Evolutionary conservation across 2,888 invertebrate species (phyloP).

Genomic region (Drosophila gaucha): DNA sequence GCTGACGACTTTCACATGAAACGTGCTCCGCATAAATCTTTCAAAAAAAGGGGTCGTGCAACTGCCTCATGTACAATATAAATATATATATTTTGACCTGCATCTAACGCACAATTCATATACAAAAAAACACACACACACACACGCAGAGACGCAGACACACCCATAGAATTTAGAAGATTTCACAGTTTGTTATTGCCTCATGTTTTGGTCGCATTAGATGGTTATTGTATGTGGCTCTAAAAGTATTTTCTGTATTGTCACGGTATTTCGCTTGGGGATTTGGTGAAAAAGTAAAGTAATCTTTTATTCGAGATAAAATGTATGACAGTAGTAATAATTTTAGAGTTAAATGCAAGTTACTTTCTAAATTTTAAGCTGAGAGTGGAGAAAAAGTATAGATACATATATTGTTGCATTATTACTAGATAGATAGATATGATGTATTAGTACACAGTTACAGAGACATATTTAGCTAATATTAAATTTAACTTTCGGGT

Average conservation of each 20-base stretch:
- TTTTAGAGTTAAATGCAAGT: neutral
- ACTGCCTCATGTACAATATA: slow-evolving; percentile 9
- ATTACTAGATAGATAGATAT: no score
- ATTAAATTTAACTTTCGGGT: no score
- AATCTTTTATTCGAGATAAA: neutral
- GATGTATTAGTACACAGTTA: no score
- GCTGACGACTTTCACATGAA: slow-evolving; percentile 66
- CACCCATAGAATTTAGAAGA: slow-evolving; percentile 33
- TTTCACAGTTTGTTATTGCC: slow-evolving; percentile 58
- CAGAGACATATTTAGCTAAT: no score
- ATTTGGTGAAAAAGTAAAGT: slow-evolving; percentile 3
- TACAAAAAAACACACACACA: no score
- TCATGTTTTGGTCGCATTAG: slow-evolving; percentile 49
- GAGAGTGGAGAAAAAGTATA: neutral
- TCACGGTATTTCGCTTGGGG: slow-evolving; percentile 22
- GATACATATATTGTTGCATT: neutral
- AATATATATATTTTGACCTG: slow-evolving; percentile 22
- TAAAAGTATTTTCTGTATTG: slow-evolving; percentile 26
- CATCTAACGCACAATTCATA: slow-evolving; percentile 34
- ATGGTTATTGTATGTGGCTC: slow-evolving; percentile 31
- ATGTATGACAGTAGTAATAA: neutral
- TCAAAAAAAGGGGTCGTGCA: neutral
- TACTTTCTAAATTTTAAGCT: neutral
- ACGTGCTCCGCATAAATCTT: slow-evolving; percentile 74
- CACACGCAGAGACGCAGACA: neutral